Base-by-base conservation (phyloP, 2,888 invertebrate genomes). In the Sesia apiformis region DNA sequence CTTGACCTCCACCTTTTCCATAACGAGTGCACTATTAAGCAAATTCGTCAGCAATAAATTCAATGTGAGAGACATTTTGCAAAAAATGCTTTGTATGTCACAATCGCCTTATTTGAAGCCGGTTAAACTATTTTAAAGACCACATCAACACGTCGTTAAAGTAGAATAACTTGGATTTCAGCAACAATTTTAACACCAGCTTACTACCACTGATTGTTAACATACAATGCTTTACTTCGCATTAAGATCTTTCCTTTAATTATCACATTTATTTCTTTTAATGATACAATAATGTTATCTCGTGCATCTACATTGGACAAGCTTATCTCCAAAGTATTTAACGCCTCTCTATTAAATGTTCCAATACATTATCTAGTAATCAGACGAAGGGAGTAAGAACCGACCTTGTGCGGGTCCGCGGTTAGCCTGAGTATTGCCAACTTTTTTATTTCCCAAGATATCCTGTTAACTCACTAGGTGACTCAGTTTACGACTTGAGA, bases 311-410 rank as follows among this genome's bases (percentile, higher is more conserved):
- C 23, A 46, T 46, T 46, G 46, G 46, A 46, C 46, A n/a, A 46
- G 46, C 46, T 46, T 46, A 46, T 46, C 46, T 46, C 23, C 46
- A 8, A 46, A 8, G 46, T 46, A 46, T 46, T 46, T 46, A 6
- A 46, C 46, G 46, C 46, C 46, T 46, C 1, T 23, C 46, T 6
- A 46, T n/a, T 7, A 46, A 46, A 46, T 46, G 46, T 46, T 46
- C 4, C 46, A 5, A 46, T 46, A 46, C 23, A 8, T 46, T 46
- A 46, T 7, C 46, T 46, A 46, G 46, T 53, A 57, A 57, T 50
- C 46, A 52, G 38, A 38, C 7, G 52, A 51, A 51, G 49, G 54
- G 54, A 57, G 57, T 55, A 55, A 56, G 41, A 56, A 59, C 57
- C 57, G 59, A 52, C 59, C 59, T 59, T 56, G 57, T 51, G 40